Base-by-base conservation (phyloP, 2,888 invertebrate species). In the Drosophila tanythrix region DNA sequence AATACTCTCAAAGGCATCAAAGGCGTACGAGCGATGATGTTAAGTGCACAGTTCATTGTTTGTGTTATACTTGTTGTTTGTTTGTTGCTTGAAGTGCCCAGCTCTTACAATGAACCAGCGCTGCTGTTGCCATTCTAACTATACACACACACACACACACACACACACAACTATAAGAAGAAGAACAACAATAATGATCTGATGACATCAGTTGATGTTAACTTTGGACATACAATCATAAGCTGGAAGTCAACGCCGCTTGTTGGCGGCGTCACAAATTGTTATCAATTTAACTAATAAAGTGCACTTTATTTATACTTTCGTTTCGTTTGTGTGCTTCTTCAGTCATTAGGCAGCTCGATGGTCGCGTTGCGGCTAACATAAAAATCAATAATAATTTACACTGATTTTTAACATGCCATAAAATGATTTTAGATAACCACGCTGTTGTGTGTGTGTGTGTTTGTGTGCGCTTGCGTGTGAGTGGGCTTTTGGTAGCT, bases 301-400 rank as follows among this genome's bases (percentile, higher is more conserved):
- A 86, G 52, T 77, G 67, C 70, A 74, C 60, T 80, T 57, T n/a
- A 56, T 57, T 61, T 59, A 27, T 56, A 18, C 60, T 58, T 56
- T 55, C 36, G 35, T 38, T 36, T 38, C 11, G 21, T 11, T 55
- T 21, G 15, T 55, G 18, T 56, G 51, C 46, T 50, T 13, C 59
- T 46, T 25, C 52, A 33, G 27, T 82, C 76, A 87, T 87, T 87
- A 79, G 69, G 70, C 51, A 25, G 36, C 46, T 31, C 48, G 46
- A 55, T 66, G 65, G 52, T 50, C 62, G 38, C 25, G 15, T 46
- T 46, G 21, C 15, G 50, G 51, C 53, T 67, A 70, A 66, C 81
- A 57, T 71, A 69, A 88, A 78, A 83, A 88, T 83, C 79, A 89
- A 88, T 87, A 87, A 76, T 72, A 81, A 70, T 76, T 87, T 73